Evolutionary conservation across 1,140 invertebrate genomes (phyloP), one percentile per base, ranked within the genome.

Genomic region (Daktulosphaira vitifoliae): DNA sequence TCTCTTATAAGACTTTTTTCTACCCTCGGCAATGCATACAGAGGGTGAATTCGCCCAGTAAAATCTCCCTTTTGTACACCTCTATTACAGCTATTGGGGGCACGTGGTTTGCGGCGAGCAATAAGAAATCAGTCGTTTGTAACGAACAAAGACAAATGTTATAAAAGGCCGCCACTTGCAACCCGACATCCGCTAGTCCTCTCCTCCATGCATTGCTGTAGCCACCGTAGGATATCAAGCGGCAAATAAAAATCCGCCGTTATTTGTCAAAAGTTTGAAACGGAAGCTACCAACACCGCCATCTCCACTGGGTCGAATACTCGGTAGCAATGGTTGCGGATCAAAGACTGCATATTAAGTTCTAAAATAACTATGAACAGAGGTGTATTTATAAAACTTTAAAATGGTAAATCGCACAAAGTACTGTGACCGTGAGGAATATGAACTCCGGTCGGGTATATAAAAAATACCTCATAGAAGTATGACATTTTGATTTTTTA

Each of bases 111-210:
- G 54, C 16, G 54, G 56, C 56, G 18, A 22, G 56, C 56, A 62
- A 62, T 62, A 62, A 62, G 66, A 66, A 66, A 59, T 54, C 66
- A 66, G 53, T 66, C 66, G 66, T 66, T 66, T 38, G 66, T 66
- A 56, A 66, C 66, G 66, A 66, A 66, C 54, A 66, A 66, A 66
- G 66, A 66, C 66, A 66, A 66, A 66, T 66, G 66, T 66, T 62
- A 62, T 62, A 62, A 66, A 66, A 66, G 48, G 44, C 44, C 37
- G 65, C 66, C 53, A 33, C 54, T 59, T 37, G 13, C 53, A 29
- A 42, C 0, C 16, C 9, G 25, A 8, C 42, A 16, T 20, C 18
- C 42, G 11, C 37, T 38, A 3, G 16, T 25, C 54, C 16, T 15
- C 6, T 44, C n/a, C n/a, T n/a, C n/a, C 11, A n/a, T 9, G 15